Conservation (phyloP, 53 echinoderm and acorn worm genomes). For the Zoroaster sp. region DNA sequence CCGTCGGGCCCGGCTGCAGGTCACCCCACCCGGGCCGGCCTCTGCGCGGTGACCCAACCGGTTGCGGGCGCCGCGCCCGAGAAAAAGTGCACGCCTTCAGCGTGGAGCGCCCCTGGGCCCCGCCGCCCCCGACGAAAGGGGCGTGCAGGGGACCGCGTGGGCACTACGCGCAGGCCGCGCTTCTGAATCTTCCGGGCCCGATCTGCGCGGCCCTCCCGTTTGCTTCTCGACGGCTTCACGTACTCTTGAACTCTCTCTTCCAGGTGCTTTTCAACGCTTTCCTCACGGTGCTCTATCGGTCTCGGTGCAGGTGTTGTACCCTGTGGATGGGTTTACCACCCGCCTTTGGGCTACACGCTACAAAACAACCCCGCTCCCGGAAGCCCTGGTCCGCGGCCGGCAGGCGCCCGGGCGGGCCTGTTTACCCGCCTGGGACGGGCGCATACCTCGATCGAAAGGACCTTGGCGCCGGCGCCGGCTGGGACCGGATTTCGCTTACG, state of each 20-base stretch:
- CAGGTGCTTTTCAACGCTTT: slow-evolving; percentile 80
- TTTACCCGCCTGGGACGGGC: slow-evolving; percentile 20
- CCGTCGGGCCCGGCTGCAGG: background rate
- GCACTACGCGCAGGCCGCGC: slow-evolving; percentile 56
- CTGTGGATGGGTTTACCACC: slow-evolving; percentile 87
- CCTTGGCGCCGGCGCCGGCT: slow-evolving; percentile 51
- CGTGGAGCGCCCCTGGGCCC: slow-evolving; percentile 38
- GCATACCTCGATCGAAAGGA: slow-evolving; percentile 48
- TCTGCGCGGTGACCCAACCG: background rate
- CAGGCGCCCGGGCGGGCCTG: slow-evolving; percentile 50
- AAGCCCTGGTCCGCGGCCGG: slow-evolving; percentile 29
- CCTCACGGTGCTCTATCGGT: slow-evolving; percentile 76
- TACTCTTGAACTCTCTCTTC: too few relatives aligned
- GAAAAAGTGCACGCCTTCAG: slow-evolving; percentile 9
- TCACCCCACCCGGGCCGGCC: background rate
- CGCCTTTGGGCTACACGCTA: slow-evolving; percentile 85
- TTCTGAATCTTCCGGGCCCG: slow-evolving; percentile 79
- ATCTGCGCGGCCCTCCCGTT: slow-evolving; percentile 86
- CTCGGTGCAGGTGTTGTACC: slow-evolving; percentile 77
- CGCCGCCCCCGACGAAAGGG: slow-evolving; percentile 43
- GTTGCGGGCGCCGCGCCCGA: slow-evolving; percentile 27
- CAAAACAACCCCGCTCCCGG: slow-evolving; percentile 73
- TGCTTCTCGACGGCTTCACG: too few relatives aligned
- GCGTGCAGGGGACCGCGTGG: slow-evolving; percentile 50
- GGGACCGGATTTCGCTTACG: slow-evolving; percentile 50